Percentiles rank a stretch among this genome's conserved stretches.
Evolutionary conservation across 2,888 invertebrate genomes (phyloP).

Genomic region (Zeuzera pyrina): DNA sequence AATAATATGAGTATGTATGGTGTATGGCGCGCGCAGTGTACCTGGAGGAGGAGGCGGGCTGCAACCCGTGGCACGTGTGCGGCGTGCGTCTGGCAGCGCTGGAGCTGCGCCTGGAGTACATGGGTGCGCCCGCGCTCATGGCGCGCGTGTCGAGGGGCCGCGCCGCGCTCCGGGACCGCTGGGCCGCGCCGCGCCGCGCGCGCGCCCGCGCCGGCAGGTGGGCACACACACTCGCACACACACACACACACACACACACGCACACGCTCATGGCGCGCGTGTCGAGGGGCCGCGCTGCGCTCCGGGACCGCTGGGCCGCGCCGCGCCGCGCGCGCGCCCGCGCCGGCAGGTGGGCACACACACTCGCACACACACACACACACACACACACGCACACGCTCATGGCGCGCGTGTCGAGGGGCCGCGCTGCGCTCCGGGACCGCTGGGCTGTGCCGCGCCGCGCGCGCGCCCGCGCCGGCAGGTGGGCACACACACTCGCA

Average conservation of each 20-base stretch:
- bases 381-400: constrained; percentile 93
- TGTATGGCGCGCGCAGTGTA: constrained; percentile 71
- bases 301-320: neutral
- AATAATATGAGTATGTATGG: neutral
- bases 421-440: constrained; percentile 86
- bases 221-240: neutral
- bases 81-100: constrained; percentile 87
- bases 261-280: constrained; percentile 5
- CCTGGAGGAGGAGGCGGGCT: constrained; percentile 90
- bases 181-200: constrained; percentile 55
- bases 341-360: constrained; percentile 4
- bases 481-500: constrained; percentile 13
- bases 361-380: too few species aligned
- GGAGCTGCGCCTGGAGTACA: constrained; percentile 95
- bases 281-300: constrained; percentile 1
- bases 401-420: constrained; percentile 89
- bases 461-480: constrained; percentile 13
- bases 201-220: constrained; percentile 19
- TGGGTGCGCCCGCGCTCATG: constrained; percentile 97
- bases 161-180: constrained; percentile 88
- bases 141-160: constrained; percentile 87
- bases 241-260: constrained; percentile 1
- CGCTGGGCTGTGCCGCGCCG: constrained; percentile 76
- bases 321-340: neutral
- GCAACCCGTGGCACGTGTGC: constrained; percentile 90